Evolutionary conservation across 2,113 vertebrate species (phyloP).

Genomic region (Gobiocypris rarus): DNA sequence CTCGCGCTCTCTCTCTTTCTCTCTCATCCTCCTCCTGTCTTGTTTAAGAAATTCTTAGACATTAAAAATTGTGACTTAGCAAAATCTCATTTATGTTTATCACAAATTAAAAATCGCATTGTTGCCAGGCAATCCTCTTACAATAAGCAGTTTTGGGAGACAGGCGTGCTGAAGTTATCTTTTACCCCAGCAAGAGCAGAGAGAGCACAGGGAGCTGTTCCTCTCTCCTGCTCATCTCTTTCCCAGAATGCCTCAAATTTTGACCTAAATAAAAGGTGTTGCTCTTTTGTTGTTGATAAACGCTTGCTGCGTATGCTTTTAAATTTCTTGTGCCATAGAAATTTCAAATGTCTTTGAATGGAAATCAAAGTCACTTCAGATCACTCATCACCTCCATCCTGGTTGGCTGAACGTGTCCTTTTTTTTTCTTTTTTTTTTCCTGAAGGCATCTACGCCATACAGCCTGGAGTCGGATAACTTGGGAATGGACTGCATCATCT

Average conservation of each 20-base stretch:
- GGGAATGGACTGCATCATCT: constrained; percentile 95
- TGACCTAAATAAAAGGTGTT: constrained; percentile 76
- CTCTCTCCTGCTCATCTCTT: constrained; percentile 51
- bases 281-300: constrained; percentile 60
- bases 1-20: constrained; percentile 3
- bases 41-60: constrained; percentile 65
- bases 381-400: constrained; percentile 12
- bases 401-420: constrained; percentile 12
- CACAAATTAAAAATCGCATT: constrained; percentile 78
- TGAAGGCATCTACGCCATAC: constrained; percentile 90
- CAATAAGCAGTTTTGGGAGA: constrained; percentile 76
- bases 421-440: constrained; percentile 1
- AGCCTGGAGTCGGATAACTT: constrained; percentile 92
- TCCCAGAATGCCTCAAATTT: constrained; percentile 68
- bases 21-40: constrained; percentile 59
- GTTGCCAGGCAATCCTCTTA: constrained; percentile 79
- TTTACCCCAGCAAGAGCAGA: constrained; percentile 51
- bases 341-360: constrained; percentile 37
- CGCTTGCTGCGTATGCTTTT: constrained; percentile 10
- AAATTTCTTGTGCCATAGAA: constrained; percentile 31
- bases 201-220: constrained; percentile 42
- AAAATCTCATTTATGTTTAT: constrained; percentile 79
- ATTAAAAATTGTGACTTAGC: constrained; percentile 68
- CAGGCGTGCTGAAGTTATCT: constrained; percentile 71
- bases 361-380: constrained; percentile 40